These are phyloP conservation scores for Wiebesia pumilae DNA, from an alignment of 1,140 invertebrate genomes.

Conservation along the genomic window DNA sequence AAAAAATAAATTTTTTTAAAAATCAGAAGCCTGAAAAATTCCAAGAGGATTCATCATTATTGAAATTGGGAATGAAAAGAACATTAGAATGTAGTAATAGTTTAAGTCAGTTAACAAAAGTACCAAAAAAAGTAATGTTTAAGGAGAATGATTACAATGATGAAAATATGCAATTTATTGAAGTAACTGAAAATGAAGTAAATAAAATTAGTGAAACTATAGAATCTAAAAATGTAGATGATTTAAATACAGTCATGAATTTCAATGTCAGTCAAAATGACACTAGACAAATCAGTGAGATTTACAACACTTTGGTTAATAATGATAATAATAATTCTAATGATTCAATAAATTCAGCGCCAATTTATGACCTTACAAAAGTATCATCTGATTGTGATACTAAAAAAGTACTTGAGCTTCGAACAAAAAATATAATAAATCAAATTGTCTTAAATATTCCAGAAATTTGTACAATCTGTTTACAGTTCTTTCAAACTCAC, in stretches of 20 bases:
- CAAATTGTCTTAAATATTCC: conserved; percentile 34
- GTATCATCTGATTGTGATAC: neutral
- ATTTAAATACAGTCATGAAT: neutral
- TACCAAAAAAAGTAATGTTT: conserved; percentile 52
- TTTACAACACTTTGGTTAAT: neutral
- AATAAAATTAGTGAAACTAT: neutral
- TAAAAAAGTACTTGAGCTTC: conserved; percentile 5
- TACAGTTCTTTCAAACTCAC: conserved; percentile 33
- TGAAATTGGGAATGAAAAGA: conserved; percentile 33
- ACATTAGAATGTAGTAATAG: conserved; percentile 25
- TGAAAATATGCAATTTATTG: conserved; percentile 42
- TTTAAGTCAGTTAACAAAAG: conserved; percentile 40
- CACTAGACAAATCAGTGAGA: neutral
- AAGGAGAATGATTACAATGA: conserved; percentile 37
- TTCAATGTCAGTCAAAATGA: conserved; percentile 3
- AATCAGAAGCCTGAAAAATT: neutral
- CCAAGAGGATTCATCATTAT: neutral
- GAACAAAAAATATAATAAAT: conserved; percentile 37
- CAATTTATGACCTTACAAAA: neutral
- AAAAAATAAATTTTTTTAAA: conserved; percentile 32
- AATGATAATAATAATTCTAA: neutral
- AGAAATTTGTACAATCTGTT: conserved; percentile 36
- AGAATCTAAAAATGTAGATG: neutral
- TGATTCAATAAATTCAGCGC: neutral
- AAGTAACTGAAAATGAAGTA: conserved; percentile 23